These are phyloP conservation scores for Augiades crinisus DNA, from an alignment of 2,888 invertebrate species.

Conservation along the genomic window DNA sequence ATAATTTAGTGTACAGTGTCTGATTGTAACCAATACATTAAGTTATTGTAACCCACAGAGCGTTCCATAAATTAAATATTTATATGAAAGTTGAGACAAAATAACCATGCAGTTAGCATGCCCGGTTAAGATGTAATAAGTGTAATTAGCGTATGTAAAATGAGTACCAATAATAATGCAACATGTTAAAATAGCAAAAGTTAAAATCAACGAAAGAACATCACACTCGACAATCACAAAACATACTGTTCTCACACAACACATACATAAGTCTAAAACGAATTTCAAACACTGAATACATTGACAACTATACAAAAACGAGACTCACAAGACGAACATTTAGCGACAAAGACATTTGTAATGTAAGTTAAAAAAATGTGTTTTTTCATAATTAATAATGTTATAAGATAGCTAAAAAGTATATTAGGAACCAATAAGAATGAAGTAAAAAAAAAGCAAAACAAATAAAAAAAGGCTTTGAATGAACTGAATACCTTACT, in stretches of 20 bases:
- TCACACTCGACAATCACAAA: conserved; percentile 5
- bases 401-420: conserved; percentile 2
- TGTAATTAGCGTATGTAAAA: conserved; percentile 7
- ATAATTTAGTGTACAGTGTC: conserved; percentile 49
- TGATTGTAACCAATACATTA: conserved; percentile 7
- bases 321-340: conserved; percentile 15
- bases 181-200: conserved; percentile 3
- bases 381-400: too few species aligned
- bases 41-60: conserved; percentile 22
- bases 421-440: conserved; percentile 5
- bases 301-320: not conserved
- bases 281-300: conserved; percentile 1
- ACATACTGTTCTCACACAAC: not conserved
- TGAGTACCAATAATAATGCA: not conserved
- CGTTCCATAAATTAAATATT: conserved; percentile 16
- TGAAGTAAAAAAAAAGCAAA: not conserved
- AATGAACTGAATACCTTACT: too few species aligned
- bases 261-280: conserved; percentile 6
- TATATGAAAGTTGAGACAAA: conserved; percentile 4
- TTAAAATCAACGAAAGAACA: conserved; percentile 4
- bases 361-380: too few species aligned
- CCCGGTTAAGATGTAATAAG: conserved; percentile 5
- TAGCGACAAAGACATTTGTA: not conserved
- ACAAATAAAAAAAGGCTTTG: not conserved
- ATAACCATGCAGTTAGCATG: conserved; percentile 21